Conservation (phyloP, 2,888 invertebrate species). For the Dorcus hopei region DNA sequence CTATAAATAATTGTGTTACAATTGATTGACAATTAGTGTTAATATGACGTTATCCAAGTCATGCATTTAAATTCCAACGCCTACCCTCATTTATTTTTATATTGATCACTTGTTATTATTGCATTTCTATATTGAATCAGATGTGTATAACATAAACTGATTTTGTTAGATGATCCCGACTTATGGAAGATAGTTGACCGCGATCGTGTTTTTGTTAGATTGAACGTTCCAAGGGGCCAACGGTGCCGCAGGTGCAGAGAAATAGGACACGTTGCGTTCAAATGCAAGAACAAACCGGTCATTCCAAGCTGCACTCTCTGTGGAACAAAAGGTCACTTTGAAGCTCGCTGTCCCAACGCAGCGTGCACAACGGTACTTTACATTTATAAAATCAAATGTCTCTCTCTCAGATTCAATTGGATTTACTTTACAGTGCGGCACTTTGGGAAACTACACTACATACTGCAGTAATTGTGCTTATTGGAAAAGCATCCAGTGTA, state of each 20-base stretch:
- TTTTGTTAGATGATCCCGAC: slow-evolving; percentile 54
- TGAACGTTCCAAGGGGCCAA: slow-evolving; percentile 21
- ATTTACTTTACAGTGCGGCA: slow-evolving; percentile 61
- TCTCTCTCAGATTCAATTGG: slow-evolving; percentile 10
- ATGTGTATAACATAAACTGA: neutral
- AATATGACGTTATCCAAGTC: too few species aligned
- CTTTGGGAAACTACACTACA: slow-evolving; percentile 56
- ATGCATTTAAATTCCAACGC: too few species aligned
- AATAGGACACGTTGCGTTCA: slow-evolving; percentile 59
- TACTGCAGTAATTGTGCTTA: slow-evolving; percentile 61
- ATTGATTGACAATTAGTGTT: too few species aligned
- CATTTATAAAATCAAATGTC: neutral
- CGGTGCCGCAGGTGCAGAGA: slow-evolving; percentile 66
- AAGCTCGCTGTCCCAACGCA: slow-evolving; percentile 65
- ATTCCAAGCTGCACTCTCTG: slow-evolving; percentile 62
- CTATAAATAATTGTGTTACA: too few species aligned
- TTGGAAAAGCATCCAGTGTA: slow-evolving; percentile 54
- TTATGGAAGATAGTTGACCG: slow-evolving; percentile 53
- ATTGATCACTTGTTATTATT: neutral
- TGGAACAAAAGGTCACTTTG: slow-evolving; percentile 62
- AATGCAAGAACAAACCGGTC: slow-evolving; percentile 55
- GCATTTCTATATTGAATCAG: neutral
- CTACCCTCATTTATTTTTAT: too few species aligned
- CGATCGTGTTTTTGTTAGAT: slow-evolving; percentile 20
- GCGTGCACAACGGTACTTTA: slow-evolving; percentile 66